Base-by-base conservation (phyloP, 2,113 vertebrate species). In the Chunga burmeisteri region DNA sequence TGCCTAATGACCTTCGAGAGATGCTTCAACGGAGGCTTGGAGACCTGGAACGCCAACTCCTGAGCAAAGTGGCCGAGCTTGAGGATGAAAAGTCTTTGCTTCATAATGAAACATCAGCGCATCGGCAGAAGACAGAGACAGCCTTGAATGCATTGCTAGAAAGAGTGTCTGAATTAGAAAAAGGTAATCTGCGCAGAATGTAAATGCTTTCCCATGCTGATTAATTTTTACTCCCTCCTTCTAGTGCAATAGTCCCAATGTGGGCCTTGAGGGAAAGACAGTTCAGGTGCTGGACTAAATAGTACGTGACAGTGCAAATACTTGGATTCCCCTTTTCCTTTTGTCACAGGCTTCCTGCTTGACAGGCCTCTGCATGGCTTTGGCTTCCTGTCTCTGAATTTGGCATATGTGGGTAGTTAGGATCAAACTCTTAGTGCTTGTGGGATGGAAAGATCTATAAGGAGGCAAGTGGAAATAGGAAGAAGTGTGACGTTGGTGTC, bases 51-150 rank as follows among this genome's bases (percentile, higher is more conserved):
- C 98, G 98, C 56, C 99, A 99, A 86, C 98, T 99, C 46, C 97
- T 99, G 26, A 98, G 97, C 96, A 99, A 99, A 97, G 99, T 99
- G 98, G 98, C 99, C 0, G 99, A 99, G 97, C 98, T 99, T 52
- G 99, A 99, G 98, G 99, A 99, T 66, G 99, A 99, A 97, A 99
- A 99, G 89, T 99, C 98, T 32, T 97, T 99, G 98, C 99, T 99
- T 19, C 99, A 99, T 97, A 99, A 99, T 4, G 99, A 99, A 98
- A 99, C 99, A 0, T 98, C 99, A 0, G 99, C 98, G 77, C 99
- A 99, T 93, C 98, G 99, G 78, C 99, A 99, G 95, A 99, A 98
- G 97, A 99, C 99, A 0, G 99, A 99, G 96, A 99, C 96, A 30
- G 96, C 98, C 16, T 97, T 99, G 95, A 99, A 99, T 38, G 98